Evolutionary conservation across 64 coral and sea anemone species (phyloP).

Genomic region (Platygyra sinensis): DNA sequence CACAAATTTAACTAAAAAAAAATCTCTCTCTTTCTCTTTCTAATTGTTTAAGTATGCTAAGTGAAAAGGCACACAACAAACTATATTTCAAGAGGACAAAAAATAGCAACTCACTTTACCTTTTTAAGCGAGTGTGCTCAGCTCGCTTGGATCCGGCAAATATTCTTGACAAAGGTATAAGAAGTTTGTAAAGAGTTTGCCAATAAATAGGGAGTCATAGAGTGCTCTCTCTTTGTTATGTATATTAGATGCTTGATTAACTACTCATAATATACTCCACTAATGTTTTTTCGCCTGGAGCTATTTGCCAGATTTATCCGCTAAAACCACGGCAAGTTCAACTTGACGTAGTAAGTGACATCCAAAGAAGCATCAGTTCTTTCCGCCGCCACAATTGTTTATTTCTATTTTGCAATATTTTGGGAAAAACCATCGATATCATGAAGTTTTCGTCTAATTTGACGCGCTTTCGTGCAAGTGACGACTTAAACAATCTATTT

Average conservation of each 20-base stretch:
- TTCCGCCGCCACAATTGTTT: not conserved
- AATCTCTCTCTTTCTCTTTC: not conserved
- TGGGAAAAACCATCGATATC: not conserved
- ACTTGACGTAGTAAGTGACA: not conserved
- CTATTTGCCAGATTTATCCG: slow-evolving; percentile 16
- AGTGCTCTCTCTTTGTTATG: slow-evolving; percentile 56
- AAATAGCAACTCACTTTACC: slow-evolving; percentile 33
- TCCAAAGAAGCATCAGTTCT: not conserved
- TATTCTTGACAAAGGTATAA: slow-evolving; percentile 50
- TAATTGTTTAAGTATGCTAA: slow-evolving; percentile 45
- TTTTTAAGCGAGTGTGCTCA: slow-evolving; percentile 14
- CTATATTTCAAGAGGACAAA: slow-evolving; percentile 41
- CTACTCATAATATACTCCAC: slow-evolving; percentile 29
- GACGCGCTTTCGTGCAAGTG: slow-evolving; percentile 8
- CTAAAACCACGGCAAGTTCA: slow-evolving; percentile 32
- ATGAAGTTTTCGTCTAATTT: not conserved
- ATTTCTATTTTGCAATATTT: not conserved
- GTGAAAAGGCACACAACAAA: slow-evolving; percentile 33
- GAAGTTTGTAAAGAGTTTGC: slow-evolving; percentile 47
- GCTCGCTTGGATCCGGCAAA: slow-evolving; percentile 10
- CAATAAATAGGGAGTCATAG: slow-evolving; percentile 65
- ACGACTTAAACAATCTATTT: slow-evolving; percentile 4
- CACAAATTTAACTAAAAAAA: not conserved
- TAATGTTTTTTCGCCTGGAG: slow-evolving; percentile 73
- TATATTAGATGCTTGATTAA: slow-evolving; percentile 62